phyloP scores from a whole-genome alignment of 2,113 vertebrate species.

The Hyaena hyaena region DNA sequence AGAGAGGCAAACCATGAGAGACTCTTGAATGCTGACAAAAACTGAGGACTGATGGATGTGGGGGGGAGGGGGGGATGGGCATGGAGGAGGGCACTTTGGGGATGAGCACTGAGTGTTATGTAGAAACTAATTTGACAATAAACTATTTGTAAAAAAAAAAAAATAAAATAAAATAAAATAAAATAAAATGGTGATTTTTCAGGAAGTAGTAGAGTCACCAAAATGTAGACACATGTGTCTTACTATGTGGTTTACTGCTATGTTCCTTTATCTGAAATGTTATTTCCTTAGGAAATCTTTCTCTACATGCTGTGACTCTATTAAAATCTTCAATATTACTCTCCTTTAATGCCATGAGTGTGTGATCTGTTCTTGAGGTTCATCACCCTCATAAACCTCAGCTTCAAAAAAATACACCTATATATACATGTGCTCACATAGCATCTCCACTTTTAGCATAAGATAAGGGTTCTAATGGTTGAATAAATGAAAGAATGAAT shows the following conservation, averaged over 20 bases:
- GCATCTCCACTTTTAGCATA: neutral
- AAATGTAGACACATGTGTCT: neutral
- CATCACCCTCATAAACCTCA: neutral
- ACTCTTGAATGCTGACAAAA: too few species aligned
- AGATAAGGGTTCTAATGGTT: neutral
- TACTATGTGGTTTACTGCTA: neutral
- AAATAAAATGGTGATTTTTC: neutral
- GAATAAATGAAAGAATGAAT: neutral
- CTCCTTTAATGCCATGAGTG: neutral
- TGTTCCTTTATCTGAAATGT: neutral
- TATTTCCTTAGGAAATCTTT: neutral
- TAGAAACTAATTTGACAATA: too few species aligned
- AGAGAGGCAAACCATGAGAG: too few species aligned
- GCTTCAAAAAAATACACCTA: neutral
- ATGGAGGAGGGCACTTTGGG: too few species aligned
- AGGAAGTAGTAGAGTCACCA: neutral
- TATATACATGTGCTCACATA: neutral
- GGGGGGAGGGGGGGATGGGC: too few species aligned
- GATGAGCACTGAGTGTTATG: too few species aligned
- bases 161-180: too few species aligned
- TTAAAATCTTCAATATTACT: neutral
- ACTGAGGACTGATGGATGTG: too few species aligned
- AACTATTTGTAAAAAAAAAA: too few species aligned
- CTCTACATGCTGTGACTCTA: neutral
- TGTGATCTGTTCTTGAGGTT: neutral